Base-by-base conservation (phyloP, 2,888 invertebrate species). In the Oxyteleia sp. region DNA sequence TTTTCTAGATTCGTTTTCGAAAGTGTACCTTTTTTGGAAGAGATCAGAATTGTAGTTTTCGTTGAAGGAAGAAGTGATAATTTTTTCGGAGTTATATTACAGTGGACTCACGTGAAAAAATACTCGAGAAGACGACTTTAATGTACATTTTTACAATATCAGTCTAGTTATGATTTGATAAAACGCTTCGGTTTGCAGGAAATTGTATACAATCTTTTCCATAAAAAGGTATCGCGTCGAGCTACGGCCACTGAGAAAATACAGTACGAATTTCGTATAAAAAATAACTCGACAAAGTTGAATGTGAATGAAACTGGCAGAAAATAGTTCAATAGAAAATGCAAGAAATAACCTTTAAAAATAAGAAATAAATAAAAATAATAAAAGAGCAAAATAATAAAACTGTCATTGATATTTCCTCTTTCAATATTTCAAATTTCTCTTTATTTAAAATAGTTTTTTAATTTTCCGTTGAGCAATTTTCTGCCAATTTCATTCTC, bases 61-160 rank as follows among this genome's bases (percentile, higher is more conserved):
- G n/a, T n/a, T n/a, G 7, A 41, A 41, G 59, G 26, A 59, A 63
- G 51, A 66, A 10, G 8, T 32, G 32, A 8, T 8, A 1, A 10
- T 32, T 32, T 35, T 61, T 35, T 61, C 41, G 53, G 61, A 74
- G 16, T 35, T 74, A 74, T 74, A 63, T 63, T 74, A 74, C 74
- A 74, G 29, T 20, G 74, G 63, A 74, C 32, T 29, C 7, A 15
- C 11, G n/a, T 55, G 53, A 13, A 45, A 35, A 7, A 32, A 32
- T 32, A 32, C 32, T 38, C 1, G 16, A 53, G 5, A 41, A 35
- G 18, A 38, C 5, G 38, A 11, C 18, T 69, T 68, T 13, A 71
- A 71, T 71, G 32, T 72, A 74, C 74, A 74, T 74, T 74, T 74
- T 63, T 74, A 74, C 64, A 74, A 13, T 49, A 41, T 13, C 15